Evolutionary conservation across 2,113 vertebrate genomes (phyloP), one percentile per base, ranked within the genome.

Genomic region (Actenoides hombroni): DNA sequence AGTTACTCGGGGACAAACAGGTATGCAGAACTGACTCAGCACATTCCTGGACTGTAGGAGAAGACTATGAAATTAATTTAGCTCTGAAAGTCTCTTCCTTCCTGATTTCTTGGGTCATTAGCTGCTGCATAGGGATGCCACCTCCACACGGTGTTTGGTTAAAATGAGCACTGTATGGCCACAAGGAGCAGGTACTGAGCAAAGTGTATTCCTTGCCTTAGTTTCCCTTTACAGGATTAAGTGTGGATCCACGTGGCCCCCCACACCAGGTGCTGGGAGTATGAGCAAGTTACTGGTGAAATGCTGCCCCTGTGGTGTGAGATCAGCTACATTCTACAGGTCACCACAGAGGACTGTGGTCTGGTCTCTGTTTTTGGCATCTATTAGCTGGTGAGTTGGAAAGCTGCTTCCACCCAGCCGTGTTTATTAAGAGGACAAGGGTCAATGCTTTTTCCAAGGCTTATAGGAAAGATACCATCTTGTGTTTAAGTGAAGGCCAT

Each of bases 261-360:
- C 9, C 29, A 23, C 17, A 3, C 3, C 0, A 1, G 18, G 12
- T 21, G 23, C 16, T 63, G 46, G 53, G 35, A 42, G 40, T 8
- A 61, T 29, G 70, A 71, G 17, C 29, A 49, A 49, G 21, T 44
- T 21, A 33, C 35, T 23, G 40, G n/a, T 51, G 29, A 78, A 90
- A 54, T 0, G 0, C 16, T 23, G 0, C 46, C n/a, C 24, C 44
- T 28, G 63, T 16, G 68, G 16, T 0, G 0, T 16, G 46, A 31
- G 35, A 60, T 28, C 75, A 53, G 25, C 64, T 61, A 24, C 1
- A 0, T 26, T 61, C 37, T 68, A 60, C 33, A 51, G 46, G 40
- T 63, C 20, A 28, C 24, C n/a, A 6, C 0, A 0, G 53, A 35
- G 31, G 40, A 13, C 53, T 37, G 25, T 49, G 13, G 16, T 71